Percentiles rank a stretch among this genome's conserved stretches.
These are phyloP conservation scores for Vimba vimba DNA, from an alignment of 2,113 vertebrate species.

Conservation along the genomic window DNA sequence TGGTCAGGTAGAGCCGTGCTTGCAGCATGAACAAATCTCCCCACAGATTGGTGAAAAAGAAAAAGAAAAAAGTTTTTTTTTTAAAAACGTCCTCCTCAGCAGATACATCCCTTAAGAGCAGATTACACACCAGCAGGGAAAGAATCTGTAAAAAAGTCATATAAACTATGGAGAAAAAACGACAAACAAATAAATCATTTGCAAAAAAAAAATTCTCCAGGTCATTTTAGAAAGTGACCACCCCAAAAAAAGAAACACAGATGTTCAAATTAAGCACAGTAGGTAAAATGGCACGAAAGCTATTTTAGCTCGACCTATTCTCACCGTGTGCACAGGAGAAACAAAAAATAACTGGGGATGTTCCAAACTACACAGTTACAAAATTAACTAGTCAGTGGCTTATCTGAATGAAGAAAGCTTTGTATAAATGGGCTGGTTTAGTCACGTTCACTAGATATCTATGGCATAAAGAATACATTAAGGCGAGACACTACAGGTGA, in stretches of 20 bases:
- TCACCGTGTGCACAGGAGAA: neutral
- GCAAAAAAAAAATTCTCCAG: neutral
- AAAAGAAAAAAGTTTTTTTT: neutral
- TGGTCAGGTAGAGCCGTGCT: constrained; percentile 17
- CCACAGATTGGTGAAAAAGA: neutral
- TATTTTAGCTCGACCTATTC: neutral
- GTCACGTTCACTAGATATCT: neutral
- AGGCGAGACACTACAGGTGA: no score
- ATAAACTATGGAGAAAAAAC: constrained; percentile 9
- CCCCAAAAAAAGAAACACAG: constrained; percentile 28
- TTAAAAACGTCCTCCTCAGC: neutral
- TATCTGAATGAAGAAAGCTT: neutral
- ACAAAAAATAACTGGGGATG: neutral
- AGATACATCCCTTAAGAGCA: neutral
- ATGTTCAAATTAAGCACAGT: constrained; percentile 32
- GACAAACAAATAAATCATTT: constrained; percentile 28
- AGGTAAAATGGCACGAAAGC: neutral
- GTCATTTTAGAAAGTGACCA: constrained; percentile 30
- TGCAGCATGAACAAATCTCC: neutral
- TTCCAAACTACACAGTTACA: neutral
- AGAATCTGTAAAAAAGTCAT: neutral
- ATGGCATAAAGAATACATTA: neutral
- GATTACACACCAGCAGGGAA: neutral
- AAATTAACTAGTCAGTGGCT: neutral
- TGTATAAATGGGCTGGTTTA: neutral